Percentiles rank a stretch among this genome's conserved stretches.
Conservation (phyloP, 2,113 vertebrate genomes). For the Cervus canadensis region DNA sequence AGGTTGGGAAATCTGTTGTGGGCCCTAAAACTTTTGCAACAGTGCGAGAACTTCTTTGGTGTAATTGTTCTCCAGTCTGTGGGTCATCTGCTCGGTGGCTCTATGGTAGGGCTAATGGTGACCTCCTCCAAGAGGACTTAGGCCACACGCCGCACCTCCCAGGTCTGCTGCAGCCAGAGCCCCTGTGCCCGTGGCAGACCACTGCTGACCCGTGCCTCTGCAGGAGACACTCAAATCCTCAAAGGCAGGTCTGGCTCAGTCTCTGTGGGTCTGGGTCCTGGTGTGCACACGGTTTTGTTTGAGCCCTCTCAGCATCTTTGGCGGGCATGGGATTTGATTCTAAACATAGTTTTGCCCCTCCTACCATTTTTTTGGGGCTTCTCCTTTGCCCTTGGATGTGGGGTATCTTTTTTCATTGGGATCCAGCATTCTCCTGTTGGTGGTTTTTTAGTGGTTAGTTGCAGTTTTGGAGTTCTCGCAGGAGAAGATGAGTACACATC, state of each 20-base stretch:
- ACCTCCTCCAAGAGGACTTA: neutral
- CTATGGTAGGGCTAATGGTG: neutral
- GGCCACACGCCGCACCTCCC: fast-evolving
- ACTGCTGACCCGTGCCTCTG: neutral
- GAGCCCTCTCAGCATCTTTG: neutral
- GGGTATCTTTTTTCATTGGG: neutral
- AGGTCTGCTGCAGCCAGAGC: neutral
- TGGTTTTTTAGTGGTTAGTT: neutral
- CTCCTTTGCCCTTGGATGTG: neutral
- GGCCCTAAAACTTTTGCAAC: neutral
- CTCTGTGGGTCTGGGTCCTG: neutral
- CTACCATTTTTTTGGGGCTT: neutral
- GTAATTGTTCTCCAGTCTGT: neutral
- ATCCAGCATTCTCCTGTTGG: neutral
- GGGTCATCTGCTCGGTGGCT: neutral
- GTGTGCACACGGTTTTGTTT: neutral
- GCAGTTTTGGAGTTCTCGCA: neutral
- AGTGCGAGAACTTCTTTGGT: neutral
- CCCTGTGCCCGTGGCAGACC: neutral
- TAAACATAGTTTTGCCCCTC: neutral
- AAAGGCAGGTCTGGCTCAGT: neutral
- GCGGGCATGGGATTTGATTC: neutral
- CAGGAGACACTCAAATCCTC: neutral
- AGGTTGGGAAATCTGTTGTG: neutral
- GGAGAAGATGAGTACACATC: neutral